These are phyloP conservation scores for Temnothorax nylanderi DNA, from an alignment of 1,140 invertebrate genomes.

Conservation along the genomic window DNA sequence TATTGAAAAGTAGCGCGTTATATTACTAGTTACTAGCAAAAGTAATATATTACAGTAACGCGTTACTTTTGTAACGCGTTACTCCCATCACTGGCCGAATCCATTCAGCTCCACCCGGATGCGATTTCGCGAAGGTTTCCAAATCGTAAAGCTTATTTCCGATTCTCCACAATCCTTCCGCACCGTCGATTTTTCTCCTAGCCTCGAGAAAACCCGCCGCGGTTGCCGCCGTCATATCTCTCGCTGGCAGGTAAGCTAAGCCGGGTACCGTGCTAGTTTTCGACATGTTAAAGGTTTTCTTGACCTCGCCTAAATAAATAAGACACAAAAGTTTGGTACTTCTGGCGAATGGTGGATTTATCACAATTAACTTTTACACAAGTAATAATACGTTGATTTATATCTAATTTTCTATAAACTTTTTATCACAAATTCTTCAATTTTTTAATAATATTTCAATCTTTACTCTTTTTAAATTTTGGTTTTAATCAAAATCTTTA, in stretches of 20 bases:
- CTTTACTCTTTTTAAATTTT: not conserved
- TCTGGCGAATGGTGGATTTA: conserved; percentile 23
- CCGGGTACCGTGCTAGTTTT: conserved; percentile 78
- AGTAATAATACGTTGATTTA: not conserved
- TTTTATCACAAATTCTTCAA: not conserved
- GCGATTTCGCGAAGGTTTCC: conserved; percentile 88
- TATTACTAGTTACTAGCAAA: too few species aligned
- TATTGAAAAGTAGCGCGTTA: too few species aligned
- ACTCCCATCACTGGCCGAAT: too few species aligned
- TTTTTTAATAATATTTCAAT: not conserved
- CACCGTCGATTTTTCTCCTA: conserved; percentile 89
- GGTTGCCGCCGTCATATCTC: conserved; percentile 56
- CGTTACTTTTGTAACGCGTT: too few species aligned
- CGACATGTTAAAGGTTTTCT: conserved; percentile 15
- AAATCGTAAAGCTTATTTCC: conserved; percentile 92
- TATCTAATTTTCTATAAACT: not conserved
- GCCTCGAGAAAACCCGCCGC: conserved; percentile 84
- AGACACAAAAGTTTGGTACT: conserved; percentile 14
- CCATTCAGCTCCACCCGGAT: conserved; percentile 94
- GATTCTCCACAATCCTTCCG: conserved; percentile 92
- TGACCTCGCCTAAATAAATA: not conserved
- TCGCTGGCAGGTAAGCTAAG: conserved; percentile 66
- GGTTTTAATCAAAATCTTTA: not conserved
- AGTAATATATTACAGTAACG: too few species aligned
- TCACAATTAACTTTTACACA: not conserved